A percentile compares a stretch with the other conserved stretches of the same genome.
Conservation (phyloP, 2,888 invertebrate species). For the Meliscaeva auricollis region DNA sequence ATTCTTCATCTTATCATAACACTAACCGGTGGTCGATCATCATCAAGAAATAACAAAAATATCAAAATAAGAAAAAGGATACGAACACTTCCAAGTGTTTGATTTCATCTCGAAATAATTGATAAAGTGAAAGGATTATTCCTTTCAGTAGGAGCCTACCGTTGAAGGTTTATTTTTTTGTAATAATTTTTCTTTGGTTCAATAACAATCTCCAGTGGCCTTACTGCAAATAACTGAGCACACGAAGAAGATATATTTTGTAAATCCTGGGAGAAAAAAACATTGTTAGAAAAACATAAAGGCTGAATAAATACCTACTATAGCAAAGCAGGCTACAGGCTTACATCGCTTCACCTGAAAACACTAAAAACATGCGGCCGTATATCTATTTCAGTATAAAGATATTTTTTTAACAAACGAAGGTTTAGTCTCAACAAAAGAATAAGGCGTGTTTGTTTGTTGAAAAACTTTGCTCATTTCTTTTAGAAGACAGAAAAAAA, state of each 20-base stretch:
- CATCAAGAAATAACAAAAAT: conserved; percentile 46
- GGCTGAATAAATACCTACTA: conserved; percentile 71
- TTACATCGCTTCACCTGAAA: conserved; percentile 69
- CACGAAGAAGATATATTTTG: conserved; percentile 25
- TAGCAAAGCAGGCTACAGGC: conserved; percentile 16
- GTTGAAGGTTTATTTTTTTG: conserved; percentile 1
- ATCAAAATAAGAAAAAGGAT: conserved; percentile 30
- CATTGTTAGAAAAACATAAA: conserved; percentile 60
- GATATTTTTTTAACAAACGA: conserved; percentile 19
- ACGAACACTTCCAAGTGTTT: conserved; percentile 68
- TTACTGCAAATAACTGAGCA: conserved; percentile 40
- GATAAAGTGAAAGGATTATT: conserved; percentile 63
- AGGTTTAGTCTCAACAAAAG: conserved; percentile 34
- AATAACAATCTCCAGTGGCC: conserved; percentile 62
- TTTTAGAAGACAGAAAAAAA: conserved; percentile 27
- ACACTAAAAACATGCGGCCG: conserved; percentile 52
- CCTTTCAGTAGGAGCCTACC: conserved; percentile 41
- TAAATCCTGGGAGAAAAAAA: conserved; percentile 52
- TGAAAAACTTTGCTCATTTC: conserved; percentile 75
- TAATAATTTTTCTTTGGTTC: conserved; percentile 57
- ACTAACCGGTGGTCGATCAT: conserved; percentile 27
- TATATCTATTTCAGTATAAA: conserved; percentile 39
- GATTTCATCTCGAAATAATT: conserved; percentile 72
- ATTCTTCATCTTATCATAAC: conserved; percentile 66
- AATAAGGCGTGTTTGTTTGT: conserved; percentile 75